phyloP scores from a whole-genome alignment of 1,140 invertebrate genomes.

The Notospermus geniculatus region DNA sequence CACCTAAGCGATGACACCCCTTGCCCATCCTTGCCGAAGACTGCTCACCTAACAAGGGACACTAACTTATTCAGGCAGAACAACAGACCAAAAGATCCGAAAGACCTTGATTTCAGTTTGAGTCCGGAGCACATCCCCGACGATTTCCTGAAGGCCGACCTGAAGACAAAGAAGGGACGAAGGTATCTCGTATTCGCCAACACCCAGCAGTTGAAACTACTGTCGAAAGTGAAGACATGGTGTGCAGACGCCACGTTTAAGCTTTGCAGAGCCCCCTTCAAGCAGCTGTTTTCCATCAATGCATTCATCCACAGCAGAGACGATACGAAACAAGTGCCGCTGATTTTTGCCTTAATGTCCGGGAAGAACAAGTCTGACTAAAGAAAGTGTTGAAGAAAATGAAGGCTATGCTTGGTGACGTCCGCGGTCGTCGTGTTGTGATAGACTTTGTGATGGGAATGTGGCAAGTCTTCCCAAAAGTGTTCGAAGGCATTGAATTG shows the following conservation, averaged over 20 bases:
- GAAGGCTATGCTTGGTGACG: not conserved
- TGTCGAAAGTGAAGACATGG: conserved; percentile 1
- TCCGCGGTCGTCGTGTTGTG: not conserved
- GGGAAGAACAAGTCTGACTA: not conserved
- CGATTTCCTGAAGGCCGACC: not conserved
- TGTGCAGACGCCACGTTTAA: not conserved
- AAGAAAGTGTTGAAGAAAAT: not conserved
- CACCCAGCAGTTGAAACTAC: not conserved
- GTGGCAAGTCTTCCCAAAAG: not conserved
- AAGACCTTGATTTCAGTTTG: not conserved
- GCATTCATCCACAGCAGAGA: not conserved
- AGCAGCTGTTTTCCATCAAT: not conserved
- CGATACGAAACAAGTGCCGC: not conserved
- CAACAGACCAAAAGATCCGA: not conserved
- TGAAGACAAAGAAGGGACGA: not conserved
- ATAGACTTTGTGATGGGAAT: not conserved
- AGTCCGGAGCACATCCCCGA: not conserved
- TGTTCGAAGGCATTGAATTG: not conserved
- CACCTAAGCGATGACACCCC: not conserved
- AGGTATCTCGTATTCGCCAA: not conserved
- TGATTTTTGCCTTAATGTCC: not conserved
- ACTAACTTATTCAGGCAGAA: not conserved
- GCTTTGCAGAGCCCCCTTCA: not conserved
- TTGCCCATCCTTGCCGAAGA: not conserved
- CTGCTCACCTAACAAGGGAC: not conserved